Percentiles rank a stretch among this genome's conserved stretches.
Evolutionary conservation across 2,888 invertebrate species (phyloP).

Genomic region (Fissipunctia ypsillon): DNA sequence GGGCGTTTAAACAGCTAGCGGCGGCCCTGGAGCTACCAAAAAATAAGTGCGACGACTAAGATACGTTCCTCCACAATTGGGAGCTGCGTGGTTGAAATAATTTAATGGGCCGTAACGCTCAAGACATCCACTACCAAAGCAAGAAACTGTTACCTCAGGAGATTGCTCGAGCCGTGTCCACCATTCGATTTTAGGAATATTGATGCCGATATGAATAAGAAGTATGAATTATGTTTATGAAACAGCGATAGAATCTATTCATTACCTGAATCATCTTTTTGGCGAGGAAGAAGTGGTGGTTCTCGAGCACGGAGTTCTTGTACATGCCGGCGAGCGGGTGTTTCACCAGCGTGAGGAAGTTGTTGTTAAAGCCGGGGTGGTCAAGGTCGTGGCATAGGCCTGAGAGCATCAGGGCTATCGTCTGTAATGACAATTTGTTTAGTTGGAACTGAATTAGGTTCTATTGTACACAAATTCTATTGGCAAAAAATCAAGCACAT

Average conservation of each 20-base stretch:
- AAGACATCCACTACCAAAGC: too few species aligned
- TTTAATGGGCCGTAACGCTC: too few species aligned
- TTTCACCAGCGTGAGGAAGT: slow-evolving; percentile 89
- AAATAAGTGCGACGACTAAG: too few species aligned
- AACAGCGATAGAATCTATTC: neutral
- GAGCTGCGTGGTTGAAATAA: too few species aligned
- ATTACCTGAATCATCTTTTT: slow-evolving; percentile 90
- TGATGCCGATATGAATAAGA: neutral
- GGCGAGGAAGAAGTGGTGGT: slow-evolving; percentile 91
- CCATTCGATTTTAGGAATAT: neutral
- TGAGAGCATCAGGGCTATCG: slow-evolving; percentile 89
- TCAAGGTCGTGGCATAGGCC: slow-evolving; percentile 92
- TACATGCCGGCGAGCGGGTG: slow-evolving; percentile 90
- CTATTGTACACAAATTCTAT: too few species aligned
- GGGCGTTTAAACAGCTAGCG: too few species aligned
- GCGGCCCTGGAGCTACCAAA: too few species aligned
- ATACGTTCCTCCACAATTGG: too few species aligned
- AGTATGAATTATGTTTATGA: neutral
- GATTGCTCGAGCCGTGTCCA: neutral
- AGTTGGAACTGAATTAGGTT: too few species aligned
- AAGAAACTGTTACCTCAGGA: too few species aligned
- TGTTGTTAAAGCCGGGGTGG: slow-evolving; percentile 92
- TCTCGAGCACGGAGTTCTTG: slow-evolving; percentile 90
- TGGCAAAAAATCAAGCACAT: too few species aligned
- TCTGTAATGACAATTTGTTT: slow-evolving; percentile 73